Percentiles rank a stretch among this genome's conserved stretches.
These are phyloP conservation scores for Platanista minor DNA, from an alignment of 2,113 vertebrate genomes.

Conservation along the genomic window DNA sequence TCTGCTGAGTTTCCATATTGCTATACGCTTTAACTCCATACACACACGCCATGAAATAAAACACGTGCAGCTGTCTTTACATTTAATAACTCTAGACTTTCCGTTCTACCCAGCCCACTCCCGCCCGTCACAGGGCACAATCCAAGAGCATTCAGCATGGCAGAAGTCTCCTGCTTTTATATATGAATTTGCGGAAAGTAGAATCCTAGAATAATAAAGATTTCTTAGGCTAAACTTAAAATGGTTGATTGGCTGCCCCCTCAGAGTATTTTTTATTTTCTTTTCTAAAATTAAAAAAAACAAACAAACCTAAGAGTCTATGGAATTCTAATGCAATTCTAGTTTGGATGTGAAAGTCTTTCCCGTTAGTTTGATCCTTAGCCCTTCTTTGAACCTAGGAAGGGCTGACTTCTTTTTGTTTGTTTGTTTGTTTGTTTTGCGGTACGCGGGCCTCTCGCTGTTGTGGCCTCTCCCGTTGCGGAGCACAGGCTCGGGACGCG, in stretches of 20 bases:
- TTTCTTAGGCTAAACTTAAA: neutral
- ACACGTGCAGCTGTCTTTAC: neutral
- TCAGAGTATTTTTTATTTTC: neutral
- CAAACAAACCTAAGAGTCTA: neutral
- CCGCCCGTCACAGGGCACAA: neutral
- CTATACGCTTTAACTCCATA: neutral
- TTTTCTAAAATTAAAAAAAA: neutral
- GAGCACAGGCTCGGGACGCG: no score
- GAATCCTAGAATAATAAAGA: neutral
- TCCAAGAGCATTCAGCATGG: neutral
- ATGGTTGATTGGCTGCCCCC: neutral
- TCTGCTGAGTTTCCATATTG: neutral
- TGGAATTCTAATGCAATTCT: neutral
- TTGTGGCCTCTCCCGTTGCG: no score
- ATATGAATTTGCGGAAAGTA: neutral
- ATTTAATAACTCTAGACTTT: neutral
- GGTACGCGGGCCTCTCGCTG: no score
- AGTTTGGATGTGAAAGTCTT: neutral
- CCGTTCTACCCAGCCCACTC: neutral
- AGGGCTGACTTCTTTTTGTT: neutral
- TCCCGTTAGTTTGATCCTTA: neutral
- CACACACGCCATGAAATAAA: neutral
- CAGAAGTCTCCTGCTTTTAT: neutral
- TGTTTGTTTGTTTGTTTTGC: no score
- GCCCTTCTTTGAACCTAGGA: neutral